Conservation (phyloP, 2,888 invertebrate species). For the Protophormia terraenovae region DNA sequence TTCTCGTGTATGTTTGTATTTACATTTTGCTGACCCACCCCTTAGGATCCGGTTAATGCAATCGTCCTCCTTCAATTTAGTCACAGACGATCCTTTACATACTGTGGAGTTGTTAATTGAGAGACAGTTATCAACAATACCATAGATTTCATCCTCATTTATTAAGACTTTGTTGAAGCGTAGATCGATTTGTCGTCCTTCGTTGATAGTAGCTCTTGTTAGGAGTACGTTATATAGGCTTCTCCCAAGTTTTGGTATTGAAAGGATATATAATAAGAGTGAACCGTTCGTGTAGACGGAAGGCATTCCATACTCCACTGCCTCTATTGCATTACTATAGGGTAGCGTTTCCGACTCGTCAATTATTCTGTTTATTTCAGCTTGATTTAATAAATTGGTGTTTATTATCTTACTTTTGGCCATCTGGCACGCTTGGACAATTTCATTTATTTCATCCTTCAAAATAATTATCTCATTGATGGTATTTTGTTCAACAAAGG, state of each 20-base stretch:
- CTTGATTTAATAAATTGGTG: constrained; percentile 9
- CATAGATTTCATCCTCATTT: not conserved
- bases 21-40: not conserved
- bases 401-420: constrained; percentile 16
- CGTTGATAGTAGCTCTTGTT: not conserved
- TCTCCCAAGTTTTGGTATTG: not conserved
- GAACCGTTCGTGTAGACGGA: constrained; percentile 5
- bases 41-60: not conserved
- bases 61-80: not conserved
- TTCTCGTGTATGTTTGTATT: not conserved
- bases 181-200: not conserved
- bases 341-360: not conserved
- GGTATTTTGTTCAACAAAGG: not conserved
- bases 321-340: no score
- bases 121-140: not conserved
- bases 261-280: not conserved
- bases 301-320: no score
- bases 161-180: not conserved
- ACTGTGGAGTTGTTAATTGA: not conserved
- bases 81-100: constrained; percentile 1
- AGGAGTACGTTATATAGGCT: not conserved
- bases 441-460: constrained; percentile 27
- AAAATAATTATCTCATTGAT: constrained; percentile 12
- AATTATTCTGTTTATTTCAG: not conserved
- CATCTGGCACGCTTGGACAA: constrained; percentile 22